Conservation (phyloP, 92 coral and sea anemone species). For the Palythoa caribaeorum region DNA sequence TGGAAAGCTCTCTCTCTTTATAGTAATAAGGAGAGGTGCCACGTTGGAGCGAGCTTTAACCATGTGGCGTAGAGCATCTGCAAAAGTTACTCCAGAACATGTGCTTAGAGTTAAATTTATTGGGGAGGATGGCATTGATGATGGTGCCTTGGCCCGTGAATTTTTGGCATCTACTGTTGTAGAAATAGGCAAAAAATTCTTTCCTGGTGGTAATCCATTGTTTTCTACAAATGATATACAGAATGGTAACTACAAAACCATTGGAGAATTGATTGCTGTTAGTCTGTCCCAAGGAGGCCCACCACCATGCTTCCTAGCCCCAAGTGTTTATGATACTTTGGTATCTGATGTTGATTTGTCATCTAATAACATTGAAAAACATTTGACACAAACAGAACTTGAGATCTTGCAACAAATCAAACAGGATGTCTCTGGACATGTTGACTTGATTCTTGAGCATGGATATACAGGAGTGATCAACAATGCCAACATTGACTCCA, state of each 20-base stretch:
- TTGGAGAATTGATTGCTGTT: conserved; percentile 35
- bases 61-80: conserved; percentile 28
- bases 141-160: conserved; percentile 34
- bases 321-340: conserved; percentile 16
- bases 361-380: conserved; percentile 53
- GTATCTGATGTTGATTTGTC: conserved; percentile 61
- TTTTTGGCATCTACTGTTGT: conserved; percentile 36
- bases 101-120: conserved; percentile 35
- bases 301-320: conserved; percentile 32
- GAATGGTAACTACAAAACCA: conserved; percentile 38
- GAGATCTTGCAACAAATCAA: conserved; percentile 62
- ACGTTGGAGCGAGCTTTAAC: conserved; percentile 15
- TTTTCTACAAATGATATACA: conserved; percentile 34
- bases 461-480: conserved; percentile 73
- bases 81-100: conserved; percentile 26
- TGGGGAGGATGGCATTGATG: conserved; percentile 37
- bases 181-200: conserved; percentile 29
- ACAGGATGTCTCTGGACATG: conserved; percentile 60
- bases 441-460: conserved; percentile 70
- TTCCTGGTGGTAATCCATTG: conserved; percentile 25
- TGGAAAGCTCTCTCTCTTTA: conserved; percentile 16
- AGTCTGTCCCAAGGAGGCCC: conserved; percentile 31
- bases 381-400: conserved; percentile 68
- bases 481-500: conserved; percentile 57
- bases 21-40: conserved; percentile 29